Base-by-base conservation (phyloP, 2,113 vertebrate species). In the Cyanoramphus novaezelandiae region DNA sequence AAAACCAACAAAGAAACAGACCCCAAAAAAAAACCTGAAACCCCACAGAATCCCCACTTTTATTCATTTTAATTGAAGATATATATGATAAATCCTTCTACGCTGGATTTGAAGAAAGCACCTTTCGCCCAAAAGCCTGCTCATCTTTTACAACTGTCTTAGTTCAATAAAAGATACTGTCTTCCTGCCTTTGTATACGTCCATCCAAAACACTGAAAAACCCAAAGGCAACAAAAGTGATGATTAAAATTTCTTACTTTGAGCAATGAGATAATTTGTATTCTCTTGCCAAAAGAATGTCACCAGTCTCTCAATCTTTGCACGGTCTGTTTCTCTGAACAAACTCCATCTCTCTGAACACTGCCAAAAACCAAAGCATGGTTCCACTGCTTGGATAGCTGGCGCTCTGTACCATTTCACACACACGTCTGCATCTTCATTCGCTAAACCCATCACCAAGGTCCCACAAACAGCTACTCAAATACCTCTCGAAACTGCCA, bases 361-460 rank as follows among this genome's bases (percentile, higher is more conserved):
- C 14, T 23, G 68, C 41, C 0, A 0, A 70, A 81, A 76, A 81
- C 21, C 1, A 5, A 85, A 91, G 46, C 46, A 67, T 4, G 4
- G 4, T 46, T 25, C 25, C 1, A 1, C 76, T 78, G 55, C 79
- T 71, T 27, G 7, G 1, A 19, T 18, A 43, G 46, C 50, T 65
- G 46, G 28, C 2, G 3, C 41, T 65, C 87, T 63, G 70, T 50
- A 76, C 46, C 35, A 50, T 49, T 91, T 74, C 76, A 88, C 55
- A 75, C 31, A n/a, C 83, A 94, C 46, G 80, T 67, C 87, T 90
- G 64, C 65, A 77, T 83, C 75, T 90, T 74, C 50, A 46, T 60
- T 95, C 2, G 1, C 88, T 81, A 39, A 90, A 82, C 17, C 23
- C 41, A 43, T 53, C 74, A 53, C 67, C 19, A 35, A 46, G 18